Percentiles rank a stretch among this genome's conserved stretches.
phyloP scores from a whole-genome alignment of 1,140 invertebrate genomes.

The Drosophila tani region DNA sequence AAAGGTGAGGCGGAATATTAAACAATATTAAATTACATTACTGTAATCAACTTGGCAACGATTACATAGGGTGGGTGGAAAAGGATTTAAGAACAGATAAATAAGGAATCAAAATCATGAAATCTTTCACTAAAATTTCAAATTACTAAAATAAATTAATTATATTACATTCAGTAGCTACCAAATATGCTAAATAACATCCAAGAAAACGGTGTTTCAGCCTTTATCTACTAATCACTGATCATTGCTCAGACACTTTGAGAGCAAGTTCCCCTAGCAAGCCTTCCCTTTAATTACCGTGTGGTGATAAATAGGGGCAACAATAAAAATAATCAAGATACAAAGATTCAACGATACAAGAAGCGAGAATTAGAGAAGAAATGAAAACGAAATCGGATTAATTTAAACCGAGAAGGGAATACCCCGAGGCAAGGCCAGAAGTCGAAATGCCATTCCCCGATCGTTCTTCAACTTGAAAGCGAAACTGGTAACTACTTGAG shows the following conservation, averaged over 20 bases:
- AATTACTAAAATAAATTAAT: background rate
- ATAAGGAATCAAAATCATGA: background rate
- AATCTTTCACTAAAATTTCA: background rate
- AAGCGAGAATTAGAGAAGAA: background rate
- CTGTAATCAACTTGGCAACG: no score
- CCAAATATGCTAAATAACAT: no score
- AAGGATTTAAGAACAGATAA: no score
- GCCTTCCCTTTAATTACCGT: slow-evolving; percentile 10
- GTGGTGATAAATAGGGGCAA: background rate
- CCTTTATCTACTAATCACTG: background rate
- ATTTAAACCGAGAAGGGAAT: background rate
- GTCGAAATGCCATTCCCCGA: slow-evolving; percentile 7
- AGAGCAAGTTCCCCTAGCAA: slow-evolving; percentile 1
- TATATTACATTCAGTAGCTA: background rate
- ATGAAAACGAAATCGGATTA: slow-evolving; percentile 18
- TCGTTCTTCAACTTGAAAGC: slow-evolving; percentile 14
- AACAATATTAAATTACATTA: no score
- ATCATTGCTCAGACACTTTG: background rate
- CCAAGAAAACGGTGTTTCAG: no score
- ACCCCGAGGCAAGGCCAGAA: slow-evolving; percentile 28
- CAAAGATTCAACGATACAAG: background rate
- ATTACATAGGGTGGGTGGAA: no score
- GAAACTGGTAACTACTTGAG: slow-evolving; percentile 28
- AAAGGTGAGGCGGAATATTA: no score
- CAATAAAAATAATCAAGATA: background rate